A percentile compares a stretch with the other conserved stretches of the same genome.
These are phyloP conservation scores for Stenurella melanura DNA, from an alignment of 2,888 invertebrate genomes.

Conservation along the genomic window DNA sequence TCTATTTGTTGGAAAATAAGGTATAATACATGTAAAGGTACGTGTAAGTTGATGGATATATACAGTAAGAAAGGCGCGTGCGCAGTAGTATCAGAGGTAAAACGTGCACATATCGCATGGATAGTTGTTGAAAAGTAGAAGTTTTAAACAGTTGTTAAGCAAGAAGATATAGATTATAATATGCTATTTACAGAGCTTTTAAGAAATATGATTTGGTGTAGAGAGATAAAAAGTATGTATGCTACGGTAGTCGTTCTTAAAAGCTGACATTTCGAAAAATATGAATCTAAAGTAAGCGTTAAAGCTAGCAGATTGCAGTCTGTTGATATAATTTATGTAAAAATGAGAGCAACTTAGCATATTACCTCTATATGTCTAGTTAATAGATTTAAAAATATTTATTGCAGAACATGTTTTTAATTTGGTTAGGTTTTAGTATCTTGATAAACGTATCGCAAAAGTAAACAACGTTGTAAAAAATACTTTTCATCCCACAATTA, in stretches of 20 bases:
- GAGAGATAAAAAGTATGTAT: not conserved
- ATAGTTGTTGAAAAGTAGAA: conserved; percentile 5
- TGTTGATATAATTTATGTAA: not conserved
- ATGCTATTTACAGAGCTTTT: conserved; percentile 32
- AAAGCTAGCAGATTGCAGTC: conserved; percentile 18
- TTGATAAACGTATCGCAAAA: not conserved
- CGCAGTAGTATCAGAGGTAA: conserved; percentile 3
- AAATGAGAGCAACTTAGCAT: conserved; percentile 21
- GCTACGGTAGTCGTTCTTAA: not conserved
- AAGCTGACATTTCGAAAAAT: not conserved
- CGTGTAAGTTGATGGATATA: conserved; percentile 16
- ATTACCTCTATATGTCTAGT: conserved; percentile 21
- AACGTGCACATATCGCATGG: not conserved
- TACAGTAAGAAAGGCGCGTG: conserved; percentile 26
- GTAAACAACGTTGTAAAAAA: too few relatives aligned
- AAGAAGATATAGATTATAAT: conserved; percentile 30
- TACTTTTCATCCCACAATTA: too few relatives aligned
- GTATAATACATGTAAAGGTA: conserved; percentile 31
- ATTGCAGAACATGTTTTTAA: not conserved
- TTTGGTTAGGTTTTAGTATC: not conserved
- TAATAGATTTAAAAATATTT: not conserved
- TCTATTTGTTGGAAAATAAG: conserved; percentile 36
- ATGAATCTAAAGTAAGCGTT: conserved; percentile 19
- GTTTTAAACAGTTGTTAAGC: conserved; percentile 19
- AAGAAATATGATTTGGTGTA: not conserved